Evolutionary conservation across 2,797 vertebrate species (phyloP).

Genomic region (Labroides dimidiatus): DNA sequence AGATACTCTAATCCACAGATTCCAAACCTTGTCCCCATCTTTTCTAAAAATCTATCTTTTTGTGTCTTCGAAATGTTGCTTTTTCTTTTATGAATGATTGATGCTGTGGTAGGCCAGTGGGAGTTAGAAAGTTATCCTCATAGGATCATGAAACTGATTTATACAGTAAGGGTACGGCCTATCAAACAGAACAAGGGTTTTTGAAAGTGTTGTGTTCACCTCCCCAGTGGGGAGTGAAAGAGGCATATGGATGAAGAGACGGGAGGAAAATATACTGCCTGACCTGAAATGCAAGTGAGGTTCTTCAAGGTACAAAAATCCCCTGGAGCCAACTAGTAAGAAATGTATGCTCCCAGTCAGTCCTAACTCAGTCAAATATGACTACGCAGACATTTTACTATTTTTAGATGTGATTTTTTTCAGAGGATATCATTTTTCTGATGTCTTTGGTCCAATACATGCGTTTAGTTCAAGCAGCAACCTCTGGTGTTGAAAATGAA

Average conservation of each 20-base stretch:
- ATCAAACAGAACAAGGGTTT: conserved; percentile 6
- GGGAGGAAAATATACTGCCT: neutral
- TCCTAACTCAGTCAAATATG: neutral
- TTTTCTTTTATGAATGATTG: conserved; percentile 2
- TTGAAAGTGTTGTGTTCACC: neutral
- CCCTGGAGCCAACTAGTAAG: neutral
- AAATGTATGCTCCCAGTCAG: neutral
- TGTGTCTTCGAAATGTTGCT: neutral
- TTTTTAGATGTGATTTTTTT: neutral
- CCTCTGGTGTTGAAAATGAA: too few species aligned
- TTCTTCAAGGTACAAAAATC: conserved; percentile 2
- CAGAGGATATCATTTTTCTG: neutral
- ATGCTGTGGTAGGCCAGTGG: neutral
- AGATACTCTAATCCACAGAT: neutral
- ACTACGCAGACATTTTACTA: neutral
- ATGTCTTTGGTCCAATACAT: too few species aligned
- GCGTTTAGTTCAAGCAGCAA: too few species aligned
- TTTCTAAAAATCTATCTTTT: neutral
- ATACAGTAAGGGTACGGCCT: conserved; percentile 4
- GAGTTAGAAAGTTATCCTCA: neutral
- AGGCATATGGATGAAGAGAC: neutral
- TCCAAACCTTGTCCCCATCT: neutral
- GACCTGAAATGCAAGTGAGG: conserved; percentile 13
- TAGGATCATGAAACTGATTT: conserved; percentile 3
- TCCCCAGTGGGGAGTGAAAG: neutral